Conservation (phyloP, 2,113 vertebrate species). For the Petrocephalus zakoni region DNA sequence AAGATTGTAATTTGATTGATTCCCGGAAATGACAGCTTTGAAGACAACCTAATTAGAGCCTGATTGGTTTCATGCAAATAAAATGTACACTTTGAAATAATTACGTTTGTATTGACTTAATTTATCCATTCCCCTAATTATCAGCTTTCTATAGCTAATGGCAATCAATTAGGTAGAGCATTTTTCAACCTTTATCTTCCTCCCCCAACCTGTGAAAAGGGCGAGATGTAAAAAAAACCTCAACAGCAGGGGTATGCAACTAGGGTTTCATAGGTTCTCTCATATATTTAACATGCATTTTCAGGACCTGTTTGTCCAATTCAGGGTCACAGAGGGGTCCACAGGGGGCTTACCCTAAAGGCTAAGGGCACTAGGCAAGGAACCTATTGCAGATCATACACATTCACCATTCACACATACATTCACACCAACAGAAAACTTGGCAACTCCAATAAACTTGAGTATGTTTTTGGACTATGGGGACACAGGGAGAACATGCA, state of each 20-base stretch:
- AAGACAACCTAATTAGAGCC: not conserved
- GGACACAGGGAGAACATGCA: no score
- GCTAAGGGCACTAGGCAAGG: not conserved
- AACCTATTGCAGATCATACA: not conserved
- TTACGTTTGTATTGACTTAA: conserved; percentile 2
- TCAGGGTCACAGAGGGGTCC: no score
- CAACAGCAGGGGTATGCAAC: not conserved
- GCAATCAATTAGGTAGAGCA: not conserved
- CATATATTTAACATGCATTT: not conserved
- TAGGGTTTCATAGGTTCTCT: not conserved
- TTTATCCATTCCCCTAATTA: not conserved
- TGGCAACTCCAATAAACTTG: no score
- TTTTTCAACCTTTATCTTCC: not conserved
- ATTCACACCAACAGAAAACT: no score
- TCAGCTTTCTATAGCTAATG: not conserved
- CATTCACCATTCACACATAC: not conserved
- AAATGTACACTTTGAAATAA: conserved; percentile 15
- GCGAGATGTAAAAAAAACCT: not conserved
- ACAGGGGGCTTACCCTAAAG: no score
- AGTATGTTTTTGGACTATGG: no score
- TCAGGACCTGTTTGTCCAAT: not conserved
- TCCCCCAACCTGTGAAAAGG: not conserved
- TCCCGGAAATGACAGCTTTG: not conserved
- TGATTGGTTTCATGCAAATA: conserved; percentile 12
- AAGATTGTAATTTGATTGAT: conserved; percentile 2